Base-by-base conservation (phyloP, 1,140 invertebrate genomes). In the Orchesella cincta region DNA sequence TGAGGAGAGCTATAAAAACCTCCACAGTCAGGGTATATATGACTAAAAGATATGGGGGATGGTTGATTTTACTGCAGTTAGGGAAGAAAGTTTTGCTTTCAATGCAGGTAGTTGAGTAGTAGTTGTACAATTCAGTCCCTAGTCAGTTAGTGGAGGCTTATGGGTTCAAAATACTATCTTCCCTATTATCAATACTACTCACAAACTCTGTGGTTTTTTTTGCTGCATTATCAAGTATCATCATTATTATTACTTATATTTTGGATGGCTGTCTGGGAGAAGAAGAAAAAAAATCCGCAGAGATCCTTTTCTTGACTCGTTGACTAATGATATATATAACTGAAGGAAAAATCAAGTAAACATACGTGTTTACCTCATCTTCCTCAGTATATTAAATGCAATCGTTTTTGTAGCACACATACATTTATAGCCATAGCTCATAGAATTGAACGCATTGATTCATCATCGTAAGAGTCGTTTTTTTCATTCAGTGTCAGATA, bases 41-140 rank as follows among this genome's bases (percentile, higher is more conserved):
- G 23, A 26, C 52, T 18, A 5, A 57, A 26, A 57, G 52, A 3
- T 18, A n/a, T 3, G 23, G 14, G 23, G 23, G 52, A 5, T 57
- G 52, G 52, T 57, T 57, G 23, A 57, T 57, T 57, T 57, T 57
- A 57, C 23, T 57, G 14, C 52, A 57, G 52, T 57, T 26, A 57
- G 5, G 23, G 52, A 57, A 57, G 23, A 57, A 57, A 26, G 5
- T 23, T 57, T 57, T 26, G 39, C 20, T 46, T 46, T 8, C 39
- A 46, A 12, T 46, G 39, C 8, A 46, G 8, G 20, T 46, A 46
- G 8, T 20, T 46, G 20, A 8, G 39, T 46, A n/a, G n/a, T n/a
- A n/a, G n/a, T n/a, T n/a, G n/a, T n/a, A n/a, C n/a, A n/a, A n/a
- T n/a, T n/a, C n/a, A n/a, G n/a, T n/a, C n/a, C n/a, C n/a, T n/a